Evolutionary conservation across 2,113 vertebrate genomes (phyloP).

Genomic region (Natator depressus): DNA sequence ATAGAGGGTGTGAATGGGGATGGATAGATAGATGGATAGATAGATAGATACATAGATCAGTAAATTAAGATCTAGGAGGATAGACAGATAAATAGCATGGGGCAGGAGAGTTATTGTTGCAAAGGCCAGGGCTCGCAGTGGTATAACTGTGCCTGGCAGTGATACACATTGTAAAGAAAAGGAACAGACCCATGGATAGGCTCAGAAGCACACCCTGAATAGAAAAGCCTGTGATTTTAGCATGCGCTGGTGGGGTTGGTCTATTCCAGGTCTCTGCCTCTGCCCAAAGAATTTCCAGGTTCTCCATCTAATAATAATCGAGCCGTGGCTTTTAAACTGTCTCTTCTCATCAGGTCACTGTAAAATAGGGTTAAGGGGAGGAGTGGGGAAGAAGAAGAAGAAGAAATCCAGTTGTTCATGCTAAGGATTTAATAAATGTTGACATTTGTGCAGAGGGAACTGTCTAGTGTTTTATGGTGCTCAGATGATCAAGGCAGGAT

Average conservation of each 20-base stretch:
- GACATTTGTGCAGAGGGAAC: constrained; percentile 9
- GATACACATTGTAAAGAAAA: neutral
- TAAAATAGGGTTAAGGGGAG: rapidly evolving
- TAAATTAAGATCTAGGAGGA: neutral
- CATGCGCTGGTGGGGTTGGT: neutral
- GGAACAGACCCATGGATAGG: neutral
- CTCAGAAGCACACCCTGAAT: neutral
- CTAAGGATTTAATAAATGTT: constrained; percentile 18
- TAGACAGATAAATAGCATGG: neutral
- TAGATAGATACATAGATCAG: neutral
- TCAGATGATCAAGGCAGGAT: neutral
- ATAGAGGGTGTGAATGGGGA: too few species aligned
- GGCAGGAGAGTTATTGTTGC: rapidly evolving
- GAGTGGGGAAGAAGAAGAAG: neutral
- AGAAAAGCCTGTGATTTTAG: neutral
- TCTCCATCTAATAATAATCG: neutral
- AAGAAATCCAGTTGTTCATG: constrained; percentile 4
- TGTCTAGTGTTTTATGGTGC: neutral
- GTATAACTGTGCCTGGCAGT: neutral
- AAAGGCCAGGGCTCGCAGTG: rapidly evolving
- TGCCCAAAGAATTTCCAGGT: neutral
- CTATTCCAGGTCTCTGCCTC: neutral
- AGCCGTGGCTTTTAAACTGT: neutral
- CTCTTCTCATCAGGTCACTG: rapidly evolving
- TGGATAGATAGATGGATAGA: neutral